Conservation (phyloP, 2,113 vertebrate species). For the Canis aureus region DNA sequence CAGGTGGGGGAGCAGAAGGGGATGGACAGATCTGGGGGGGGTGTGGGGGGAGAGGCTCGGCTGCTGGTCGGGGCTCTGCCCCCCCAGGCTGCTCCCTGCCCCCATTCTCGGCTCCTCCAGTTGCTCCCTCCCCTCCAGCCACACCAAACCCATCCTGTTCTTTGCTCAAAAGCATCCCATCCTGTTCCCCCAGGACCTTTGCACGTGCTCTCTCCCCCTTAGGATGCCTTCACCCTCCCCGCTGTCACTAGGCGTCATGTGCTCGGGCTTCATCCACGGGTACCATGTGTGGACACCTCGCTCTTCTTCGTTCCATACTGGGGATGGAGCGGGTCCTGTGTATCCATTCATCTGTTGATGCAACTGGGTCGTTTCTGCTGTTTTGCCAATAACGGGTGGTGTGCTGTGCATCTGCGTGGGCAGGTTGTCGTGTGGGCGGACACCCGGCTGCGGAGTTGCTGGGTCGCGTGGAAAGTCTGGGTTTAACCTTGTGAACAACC, state of each 20-base stretch:
- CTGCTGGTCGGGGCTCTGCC: not conserved
- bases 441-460: not conserved
- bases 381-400: accelerated
- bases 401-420: accelerated
- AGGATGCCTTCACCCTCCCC: not conserved
- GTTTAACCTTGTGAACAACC: not conserved
- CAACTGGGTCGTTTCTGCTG: accelerated
- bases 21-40: no score
- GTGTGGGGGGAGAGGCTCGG: not conserved
- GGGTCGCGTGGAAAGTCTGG: not conserved
- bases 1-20: accelerated
- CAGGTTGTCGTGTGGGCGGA: accelerated
- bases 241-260: accelerated
- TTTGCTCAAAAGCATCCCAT: not conserved
- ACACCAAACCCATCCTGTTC: not conserved
- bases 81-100: accelerated
- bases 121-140: not conserved
- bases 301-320: accelerated
- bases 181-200: not conserved
- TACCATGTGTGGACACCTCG: accelerated
- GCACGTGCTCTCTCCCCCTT: not conserved
- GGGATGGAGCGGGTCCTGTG: not conserved
- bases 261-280: accelerated
- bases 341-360: accelerated
- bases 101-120: accelerated